phyloP scores from a whole-genome alignment of 2,797 vertebrate genomes.

The Ctenopoma multispine region DNA sequence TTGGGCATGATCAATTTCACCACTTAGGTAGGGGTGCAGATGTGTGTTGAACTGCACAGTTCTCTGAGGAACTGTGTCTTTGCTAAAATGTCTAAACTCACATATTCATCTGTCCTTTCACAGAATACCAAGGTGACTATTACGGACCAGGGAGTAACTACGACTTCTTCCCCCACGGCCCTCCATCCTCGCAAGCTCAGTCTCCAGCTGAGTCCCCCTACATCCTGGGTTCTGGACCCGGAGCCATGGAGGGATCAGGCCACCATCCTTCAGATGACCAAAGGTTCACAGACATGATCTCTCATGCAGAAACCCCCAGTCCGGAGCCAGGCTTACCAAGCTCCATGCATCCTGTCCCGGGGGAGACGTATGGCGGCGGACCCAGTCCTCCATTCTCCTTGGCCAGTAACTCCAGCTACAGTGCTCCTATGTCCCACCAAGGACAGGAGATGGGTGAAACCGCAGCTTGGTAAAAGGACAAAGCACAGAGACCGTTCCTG shows the following conservation, averaged over 20 bases:
- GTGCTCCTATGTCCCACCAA: conserved; percentile 92
- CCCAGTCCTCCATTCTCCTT: conserved; percentile 96
- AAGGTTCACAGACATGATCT: conserved; percentile 99
- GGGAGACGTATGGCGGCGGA: conserved; percentile 93
- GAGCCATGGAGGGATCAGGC: conserved; percentile 90
- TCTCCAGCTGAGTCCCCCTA: conserved; percentile 94
- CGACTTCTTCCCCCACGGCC: conserved; percentile 98
- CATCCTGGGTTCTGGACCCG: conserved; percentile 92
- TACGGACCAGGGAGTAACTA: conserved; percentile 97
- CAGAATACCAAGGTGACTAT: conserved; percentile 99
- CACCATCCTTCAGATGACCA: conserved; percentile 95
- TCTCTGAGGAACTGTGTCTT: conserved; percentile 10
- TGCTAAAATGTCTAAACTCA: conserved; percentile 31
- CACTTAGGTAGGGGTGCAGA: conserved; percentile 55
- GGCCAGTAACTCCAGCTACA: conserved; percentile 94
- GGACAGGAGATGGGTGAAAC: conserved; percentile 95
- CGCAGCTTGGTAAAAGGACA: conserved; percentile 90
- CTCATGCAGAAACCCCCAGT: conserved; percentile 95
- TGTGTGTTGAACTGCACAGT: conserved; percentile 11
- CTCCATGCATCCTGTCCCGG: conserved; percentile 91
- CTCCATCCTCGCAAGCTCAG: conserved; percentile 97
- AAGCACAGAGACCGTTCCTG: conserved; percentile 45
- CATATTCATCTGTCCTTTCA: conserved; percentile 1
- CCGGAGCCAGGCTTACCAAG: conserved; percentile 93
- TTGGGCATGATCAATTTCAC: conserved; percentile 74